Conservation (phyloP, 2,888 invertebrate genomes). For the Ethmia dodecea region DNA sequence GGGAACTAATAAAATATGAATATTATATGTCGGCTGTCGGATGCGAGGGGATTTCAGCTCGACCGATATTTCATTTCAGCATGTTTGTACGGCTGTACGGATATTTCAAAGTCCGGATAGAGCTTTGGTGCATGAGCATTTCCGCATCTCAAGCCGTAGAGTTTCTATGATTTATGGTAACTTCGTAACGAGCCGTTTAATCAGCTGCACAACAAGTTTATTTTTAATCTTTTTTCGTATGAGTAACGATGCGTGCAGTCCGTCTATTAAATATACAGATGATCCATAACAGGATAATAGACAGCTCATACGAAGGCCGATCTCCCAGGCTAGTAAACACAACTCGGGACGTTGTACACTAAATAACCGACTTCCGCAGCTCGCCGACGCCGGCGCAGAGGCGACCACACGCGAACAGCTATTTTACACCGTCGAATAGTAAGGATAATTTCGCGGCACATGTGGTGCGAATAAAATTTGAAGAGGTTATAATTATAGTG, state of each 20-base stretch:
- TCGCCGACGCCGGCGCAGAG: conserved; percentile 22
- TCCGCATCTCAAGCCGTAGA: conserved; percentile 35
- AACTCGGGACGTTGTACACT: conserved; percentile 16
- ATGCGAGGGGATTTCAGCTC: conserved; percentile 34
- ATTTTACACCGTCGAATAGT: conserved; percentile 6
- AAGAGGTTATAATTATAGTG: no score
- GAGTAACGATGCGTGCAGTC: neutral
- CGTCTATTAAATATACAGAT: neutral
- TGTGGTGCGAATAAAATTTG: no score
- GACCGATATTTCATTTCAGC: conserved; percentile 51
- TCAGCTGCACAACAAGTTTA: neutral
- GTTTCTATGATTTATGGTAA: conserved; percentile 30
- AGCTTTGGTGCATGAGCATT: conserved; percentile 34
- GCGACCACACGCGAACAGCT: conserved; percentile 45
- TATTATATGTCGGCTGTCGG: conserved; percentile 39
- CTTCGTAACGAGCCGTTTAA: neutral
- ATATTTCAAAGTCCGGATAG: conserved; percentile 32
- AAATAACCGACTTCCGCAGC: conserved; percentile 53
- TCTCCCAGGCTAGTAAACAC: conserved; percentile 23
- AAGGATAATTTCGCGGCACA: neutral
- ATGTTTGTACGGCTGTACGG: conserved; percentile 41
- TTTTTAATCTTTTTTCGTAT: no score
- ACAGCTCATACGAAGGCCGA: conserved; percentile 38
- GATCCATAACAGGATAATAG: conserved; percentile 39
- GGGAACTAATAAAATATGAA: conserved; percentile 50